These are phyloP conservation scores for Phrixothrix hirtus DNA, from an alignment of 2,888 invertebrate species.

Conservation along the genomic window DNA sequence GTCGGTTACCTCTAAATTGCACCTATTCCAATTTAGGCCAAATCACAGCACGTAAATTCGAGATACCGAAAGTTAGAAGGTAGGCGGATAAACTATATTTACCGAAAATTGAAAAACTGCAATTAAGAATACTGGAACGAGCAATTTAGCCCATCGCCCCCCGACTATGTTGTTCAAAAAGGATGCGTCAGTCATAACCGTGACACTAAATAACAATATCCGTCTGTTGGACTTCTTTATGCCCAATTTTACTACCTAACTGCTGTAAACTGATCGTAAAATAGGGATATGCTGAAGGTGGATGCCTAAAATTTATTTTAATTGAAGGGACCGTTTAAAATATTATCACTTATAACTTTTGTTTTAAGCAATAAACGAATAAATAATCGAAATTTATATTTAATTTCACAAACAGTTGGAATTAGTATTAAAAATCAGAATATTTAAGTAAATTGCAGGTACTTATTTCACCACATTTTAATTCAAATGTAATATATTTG, in stretches of 20 bases:
- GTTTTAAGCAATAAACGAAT: too few species aligned
- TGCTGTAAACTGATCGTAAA: slow-evolving; percentile 32
- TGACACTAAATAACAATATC: slow-evolving; percentile 41
- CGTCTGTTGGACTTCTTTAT: slow-evolving; percentile 34
- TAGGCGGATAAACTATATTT: slow-evolving; percentile 28
- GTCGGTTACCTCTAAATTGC: slow-evolving; percentile 1
- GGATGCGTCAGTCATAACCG: slow-evolving; percentile 37
- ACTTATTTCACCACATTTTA: too few species aligned
- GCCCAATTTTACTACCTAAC: slow-evolving; percentile 33
- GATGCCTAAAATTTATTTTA: slow-evolving; percentile 16
- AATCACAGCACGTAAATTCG: slow-evolving; percentile 26
- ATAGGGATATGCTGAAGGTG: slow-evolving; percentile 18
- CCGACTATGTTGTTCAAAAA: slow-evolving; percentile 18
- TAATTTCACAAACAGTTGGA: too few species aligned
- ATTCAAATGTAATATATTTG: too few species aligned
- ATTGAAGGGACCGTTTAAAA: slow-evolving; percentile 19
- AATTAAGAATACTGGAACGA: slow-evolving; percentile 31
- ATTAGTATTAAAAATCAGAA: too few species aligned
- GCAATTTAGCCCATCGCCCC: slow-evolving; percentile 11
- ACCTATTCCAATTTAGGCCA: slow-evolving; percentile 10
- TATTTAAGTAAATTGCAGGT: too few species aligned
- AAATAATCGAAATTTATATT: too few species aligned
- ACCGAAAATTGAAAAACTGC: slow-evolving; percentile 34
- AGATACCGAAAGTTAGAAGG: slow-evolving; percentile 9
- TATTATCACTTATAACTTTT: too few species aligned